A percentile compares a stretch with the other conserved stretches of the same genome.
Conservation (phyloP, 2,797 vertebrate genomes). For the Carcharodon carcharias region DNA sequence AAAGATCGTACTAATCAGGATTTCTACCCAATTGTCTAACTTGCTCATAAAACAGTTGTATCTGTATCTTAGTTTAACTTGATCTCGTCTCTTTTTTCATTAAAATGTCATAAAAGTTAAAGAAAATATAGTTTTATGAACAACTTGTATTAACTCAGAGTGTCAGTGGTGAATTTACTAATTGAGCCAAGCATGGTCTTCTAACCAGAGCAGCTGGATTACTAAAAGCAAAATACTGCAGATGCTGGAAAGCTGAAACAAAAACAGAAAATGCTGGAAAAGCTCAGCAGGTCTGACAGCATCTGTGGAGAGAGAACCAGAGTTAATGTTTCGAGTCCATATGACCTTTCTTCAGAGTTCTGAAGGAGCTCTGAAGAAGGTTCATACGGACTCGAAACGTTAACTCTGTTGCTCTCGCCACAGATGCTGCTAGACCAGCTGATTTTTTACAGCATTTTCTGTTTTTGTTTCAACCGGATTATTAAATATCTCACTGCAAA, state of each 20-base stretch:
- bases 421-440: no score
- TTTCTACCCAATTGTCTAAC: not conserved
- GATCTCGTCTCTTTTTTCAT: not conserved
- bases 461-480: not conserved
- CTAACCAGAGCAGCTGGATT: not conserved
- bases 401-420: no score
- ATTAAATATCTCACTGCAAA: not conserved
- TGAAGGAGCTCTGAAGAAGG: no score
- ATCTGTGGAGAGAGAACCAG: no score
- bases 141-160: not conserved
- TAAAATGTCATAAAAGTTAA: not conserved
- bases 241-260: no score
- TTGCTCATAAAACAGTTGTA: slow-evolving; percentile 20
- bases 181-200: not conserved
- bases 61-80: not conserved
- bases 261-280: no score
- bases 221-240: not conserved
- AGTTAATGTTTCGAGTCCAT: no score
- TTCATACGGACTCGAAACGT: no score
- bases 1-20: not conserved
- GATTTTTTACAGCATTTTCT: no score
- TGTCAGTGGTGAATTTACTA: not conserved
- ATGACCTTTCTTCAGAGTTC: no score
- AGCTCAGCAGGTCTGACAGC: no score
- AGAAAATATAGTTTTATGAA: not conserved